Evolutionary conservation across 2,797 vertebrate genomes (phyloP), one percentile per base, ranked within the genome.

Genomic region (Urocyon cinereoargenteus): DNA sequence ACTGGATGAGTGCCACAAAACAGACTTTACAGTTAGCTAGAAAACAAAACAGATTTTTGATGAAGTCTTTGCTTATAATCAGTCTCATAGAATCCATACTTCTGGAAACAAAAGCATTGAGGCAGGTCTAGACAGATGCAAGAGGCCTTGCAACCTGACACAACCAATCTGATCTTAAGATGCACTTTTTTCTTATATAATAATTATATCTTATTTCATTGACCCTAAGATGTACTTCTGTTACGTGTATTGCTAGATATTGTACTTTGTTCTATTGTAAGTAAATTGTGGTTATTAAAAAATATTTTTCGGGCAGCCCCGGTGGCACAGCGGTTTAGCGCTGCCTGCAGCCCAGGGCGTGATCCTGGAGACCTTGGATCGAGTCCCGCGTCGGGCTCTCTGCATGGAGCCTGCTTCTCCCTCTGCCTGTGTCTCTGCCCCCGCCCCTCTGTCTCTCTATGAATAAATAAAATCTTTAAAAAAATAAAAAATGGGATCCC

Each of bases 11-110:
- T 10, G 99, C 99, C 98, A 99, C 96, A 36, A 99, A 99, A 94
- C 99, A 99, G 87, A 99, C 99, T 98, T 98, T 99, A 97, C 99
- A 99, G 84, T 99, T 99, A 24, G 99, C 99, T 99, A 97, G 24
- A 97, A 98, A 94, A 87, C 83, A 85, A 96, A 72, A 92, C 0
- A 31, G 19, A 61, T 12, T 34, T 68, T 94, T 79, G 87, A 86
- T 22, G 49, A 64, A 21, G 24, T 28, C 55, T 55, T 34, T 82
- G 40, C 18, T 81, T 66, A 75, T 1, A 49, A 49, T 6, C 18
- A 61, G 6, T 70, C 77, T 79, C 15, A 21, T 1, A 70, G 1
- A 73, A 12, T 24, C 86, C 14, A 21, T 12, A 57, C 18, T 14
- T 90, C 73, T 62, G 34, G 55, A 87, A 28, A 87, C 16, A 31